phyloP scores from a whole-genome alignment of 2,113 vertebrate genomes.

The Hippocampus barbouri region DNA sequence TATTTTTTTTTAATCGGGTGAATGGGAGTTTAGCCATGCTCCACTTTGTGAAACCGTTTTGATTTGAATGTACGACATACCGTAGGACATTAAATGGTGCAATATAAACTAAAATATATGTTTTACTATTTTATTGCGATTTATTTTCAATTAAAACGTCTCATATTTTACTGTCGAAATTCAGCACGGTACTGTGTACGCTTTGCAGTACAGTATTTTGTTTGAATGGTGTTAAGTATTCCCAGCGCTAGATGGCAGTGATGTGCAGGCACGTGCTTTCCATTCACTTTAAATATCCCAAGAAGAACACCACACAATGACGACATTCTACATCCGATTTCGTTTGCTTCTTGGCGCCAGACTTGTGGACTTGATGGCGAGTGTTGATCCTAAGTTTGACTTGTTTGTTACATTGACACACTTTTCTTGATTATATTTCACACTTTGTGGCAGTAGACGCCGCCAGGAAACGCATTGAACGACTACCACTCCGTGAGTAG shows the following conservation, averaged over 20 bases:
- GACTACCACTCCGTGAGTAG: neutral
- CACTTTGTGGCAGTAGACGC: neutral
- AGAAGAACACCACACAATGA: neutral
- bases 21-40: no score
- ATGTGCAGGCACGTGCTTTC: neutral
- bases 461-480: no score
- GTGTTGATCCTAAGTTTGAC: neutral
- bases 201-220: neutral
- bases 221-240: neutral
- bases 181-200: neutral
- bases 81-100: no score
- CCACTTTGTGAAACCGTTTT: no score
- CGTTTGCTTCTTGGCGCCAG: conserved; percentile 52
- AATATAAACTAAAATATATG: no score
- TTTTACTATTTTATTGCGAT: neutral
- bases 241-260: neutral
- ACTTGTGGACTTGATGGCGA: conserved; percentile 5
- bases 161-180: neutral
- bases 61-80: no score
- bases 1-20: no score
- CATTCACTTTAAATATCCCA: neutral
- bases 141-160: no score
- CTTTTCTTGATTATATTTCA: neutral
- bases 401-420: neutral
- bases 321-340: conserved; percentile 42